Conservation (phyloP, 2,113 vertebrate genomes). For the Nicator chloris region DNA sequence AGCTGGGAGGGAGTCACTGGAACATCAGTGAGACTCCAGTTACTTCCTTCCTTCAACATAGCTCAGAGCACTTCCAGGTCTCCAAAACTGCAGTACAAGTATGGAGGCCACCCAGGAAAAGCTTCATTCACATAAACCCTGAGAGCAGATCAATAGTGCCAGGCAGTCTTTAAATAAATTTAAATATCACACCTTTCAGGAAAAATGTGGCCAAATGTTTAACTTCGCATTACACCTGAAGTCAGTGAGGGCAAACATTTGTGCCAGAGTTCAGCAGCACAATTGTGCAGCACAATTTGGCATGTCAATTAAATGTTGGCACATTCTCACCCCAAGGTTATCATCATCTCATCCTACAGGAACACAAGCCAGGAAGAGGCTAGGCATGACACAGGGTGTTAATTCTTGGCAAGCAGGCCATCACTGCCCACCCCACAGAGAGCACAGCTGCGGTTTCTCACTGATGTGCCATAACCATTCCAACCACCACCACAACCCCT, state of each 20-base stretch:
- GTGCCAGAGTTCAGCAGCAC: background rate
- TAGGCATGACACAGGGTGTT: background rate
- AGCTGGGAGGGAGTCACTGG: slow-evolving; percentile 1
- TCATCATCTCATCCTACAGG: background rate
- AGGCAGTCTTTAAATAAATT: background rate
- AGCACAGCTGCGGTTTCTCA: background rate
- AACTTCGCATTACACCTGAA: background rate
- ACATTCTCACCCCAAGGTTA: background rate
- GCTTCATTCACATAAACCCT: slow-evolving; percentile 5
- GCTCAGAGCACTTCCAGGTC: slow-evolving; percentile 5
- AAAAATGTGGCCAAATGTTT: background rate
- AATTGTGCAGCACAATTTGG: background rate
- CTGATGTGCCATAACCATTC: background rate
- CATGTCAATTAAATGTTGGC: background rate
- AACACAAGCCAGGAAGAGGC: background rate
- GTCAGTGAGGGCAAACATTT: background rate
- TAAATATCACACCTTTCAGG: background rate
- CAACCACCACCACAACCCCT: background rate
- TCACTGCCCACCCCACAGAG: background rate
- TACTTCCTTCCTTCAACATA: slow-evolving; percentile 13
- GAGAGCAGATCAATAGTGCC: background rate
- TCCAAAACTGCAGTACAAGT: background rate
- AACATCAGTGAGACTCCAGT: background rate
- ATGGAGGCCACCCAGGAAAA: slow-evolving; percentile 19
- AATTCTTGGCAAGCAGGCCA: background rate